phyloP scores from a whole-genome alignment of 2,888 invertebrate species.

The Volucella inanis region DNA sequence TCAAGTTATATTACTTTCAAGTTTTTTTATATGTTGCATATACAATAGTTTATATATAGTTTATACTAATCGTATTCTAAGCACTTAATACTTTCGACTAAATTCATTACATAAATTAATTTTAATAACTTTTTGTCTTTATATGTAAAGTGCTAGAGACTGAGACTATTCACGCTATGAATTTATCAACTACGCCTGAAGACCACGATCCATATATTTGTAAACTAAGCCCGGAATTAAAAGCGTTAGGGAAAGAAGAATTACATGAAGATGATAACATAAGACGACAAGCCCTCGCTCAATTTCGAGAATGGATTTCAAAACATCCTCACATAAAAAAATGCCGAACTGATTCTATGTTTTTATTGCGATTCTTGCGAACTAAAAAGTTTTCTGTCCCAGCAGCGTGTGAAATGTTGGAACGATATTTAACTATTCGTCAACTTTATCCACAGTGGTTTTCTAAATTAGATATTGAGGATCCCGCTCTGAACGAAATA shows the following conservation, averaged over 20 bases:
- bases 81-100: too few species aligned
- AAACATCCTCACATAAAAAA: conserved; percentile 92
- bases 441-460: conserved; percentile 95
- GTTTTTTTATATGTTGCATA: background rate
- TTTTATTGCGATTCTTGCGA: conserved; percentile 92
- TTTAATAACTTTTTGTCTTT: conserved; percentile 10
- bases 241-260: conserved; percentile 88
- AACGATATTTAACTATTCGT: conserved; percentile 92
- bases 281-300: conserved; percentile 89
- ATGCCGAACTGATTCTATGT: conserved; percentile 92
- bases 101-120: background rate
- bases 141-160: conserved; percentile 82
- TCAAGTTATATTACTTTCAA: background rate
- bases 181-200: conserved; percentile 78
- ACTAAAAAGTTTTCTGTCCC: conserved; percentile 94
- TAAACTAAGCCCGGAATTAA: conserved; percentile 82
- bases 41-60: too few species aligned
- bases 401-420: conserved; percentile 93
- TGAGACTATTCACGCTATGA: conserved; percentile 80
- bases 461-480: conserved; percentile 90
- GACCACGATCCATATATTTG: conserved; percentile 82
- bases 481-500: conserved; percentile 90
- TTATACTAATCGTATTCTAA: too few species aligned
- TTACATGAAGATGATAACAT: conserved; percentile 91
- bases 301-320: conserved; percentile 91